These are phyloP conservation scores for Paraplagusia blochii DNA, from an alignment of 2,113 vertebrate species.

Conservation along the genomic window DNA sequence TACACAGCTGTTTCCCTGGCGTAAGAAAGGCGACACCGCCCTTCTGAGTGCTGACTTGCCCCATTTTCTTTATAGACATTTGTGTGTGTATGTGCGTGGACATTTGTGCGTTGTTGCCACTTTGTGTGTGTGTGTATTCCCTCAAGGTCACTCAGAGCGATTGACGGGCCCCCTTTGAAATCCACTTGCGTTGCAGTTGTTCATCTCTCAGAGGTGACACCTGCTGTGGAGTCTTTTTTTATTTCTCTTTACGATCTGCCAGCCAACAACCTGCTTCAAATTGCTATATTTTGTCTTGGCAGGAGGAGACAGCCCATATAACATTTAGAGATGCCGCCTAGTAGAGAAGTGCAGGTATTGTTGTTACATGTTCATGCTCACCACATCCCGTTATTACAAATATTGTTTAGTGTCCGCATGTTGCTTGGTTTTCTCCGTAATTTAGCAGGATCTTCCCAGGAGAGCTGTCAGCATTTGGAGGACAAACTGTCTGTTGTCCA, in stretches of 20 bases:
- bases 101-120: conserved; percentile 24
- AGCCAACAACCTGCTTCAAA: conserved; percentile 67
- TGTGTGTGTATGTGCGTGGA: conserved; percentile 11
- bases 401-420: conserved; percentile 31
- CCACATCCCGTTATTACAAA: conserved; percentile 14
- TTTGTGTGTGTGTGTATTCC: conserved; percentile 33
- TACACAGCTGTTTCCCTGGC: conserved; percentile 69
- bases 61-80: conserved; percentile 23
- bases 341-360: conserved; percentile 18
- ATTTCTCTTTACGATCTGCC: conserved; percentile 58
- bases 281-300: conserved; percentile 67
- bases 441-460: conserved; percentile 46
- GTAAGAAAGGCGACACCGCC: conserved; percentile 68
- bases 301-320: conserved; percentile 58
- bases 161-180: conserved; percentile 52
- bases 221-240: conserved; percentile 42
- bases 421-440: conserved; percentile 34
- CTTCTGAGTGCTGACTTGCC: conserved; percentile 42
- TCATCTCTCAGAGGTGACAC: conserved; percentile 65
- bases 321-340: conserved; percentile 43
- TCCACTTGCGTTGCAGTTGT: conserved; percentile 65
- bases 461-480: conserved; percentile 57
- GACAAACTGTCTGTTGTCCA: conserved; percentile 59
- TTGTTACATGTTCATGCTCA: conserved; percentile 17
- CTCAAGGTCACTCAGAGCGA: conserved; percentile 63